These are phyloP conservation scores for Standfussiana lucernea DNA, from an alignment of 2,888 invertebrate genomes.

Conservation along the genomic window DNA sequence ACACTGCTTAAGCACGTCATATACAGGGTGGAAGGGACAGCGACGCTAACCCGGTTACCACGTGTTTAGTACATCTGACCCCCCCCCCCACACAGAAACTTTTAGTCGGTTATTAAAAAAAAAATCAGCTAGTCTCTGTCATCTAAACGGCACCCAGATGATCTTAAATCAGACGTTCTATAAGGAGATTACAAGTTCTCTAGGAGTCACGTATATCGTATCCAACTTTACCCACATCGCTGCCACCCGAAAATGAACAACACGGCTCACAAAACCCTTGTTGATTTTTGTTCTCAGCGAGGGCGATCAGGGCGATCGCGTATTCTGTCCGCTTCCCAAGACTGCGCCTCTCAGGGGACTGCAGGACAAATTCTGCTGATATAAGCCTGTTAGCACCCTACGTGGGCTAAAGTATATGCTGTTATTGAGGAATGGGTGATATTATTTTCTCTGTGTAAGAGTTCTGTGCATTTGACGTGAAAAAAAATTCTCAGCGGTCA, in stretches of 20 bases:
- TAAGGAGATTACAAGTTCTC: no score
- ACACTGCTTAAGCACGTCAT: background rate
- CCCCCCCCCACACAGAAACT: no score
- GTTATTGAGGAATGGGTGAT: conserved; percentile 48
- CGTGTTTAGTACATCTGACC: no score
- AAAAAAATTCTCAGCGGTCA: no score
- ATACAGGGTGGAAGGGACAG: no score
- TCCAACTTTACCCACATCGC: conserved; percentile 23
- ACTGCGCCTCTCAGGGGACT: conserved; percentile 78
- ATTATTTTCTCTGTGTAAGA: conserved; percentile 12
- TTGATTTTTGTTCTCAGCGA: conserved; percentile 89
- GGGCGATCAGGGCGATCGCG: conserved; percentile 69
- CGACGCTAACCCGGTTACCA: no score
- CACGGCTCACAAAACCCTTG: conserved; percentile 78
- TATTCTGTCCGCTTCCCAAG: conserved; percentile 81
- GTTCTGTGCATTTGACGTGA: background rate
- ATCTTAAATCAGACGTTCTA: background rate
- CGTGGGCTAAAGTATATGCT: conserved; percentile 64
- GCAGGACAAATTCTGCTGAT: conserved; percentile 76
- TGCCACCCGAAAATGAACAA: conserved; percentile 80
- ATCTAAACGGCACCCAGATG: background rate
- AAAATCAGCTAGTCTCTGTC: background rate
- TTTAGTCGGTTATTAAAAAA: no score
- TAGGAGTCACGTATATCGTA: background rate
- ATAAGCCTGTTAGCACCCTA: conserved; percentile 85